These are phyloP conservation scores for Pachypeltis micranthus DNA, from an alignment of 1,140 invertebrate species.

Conservation along the genomic window DNA sequence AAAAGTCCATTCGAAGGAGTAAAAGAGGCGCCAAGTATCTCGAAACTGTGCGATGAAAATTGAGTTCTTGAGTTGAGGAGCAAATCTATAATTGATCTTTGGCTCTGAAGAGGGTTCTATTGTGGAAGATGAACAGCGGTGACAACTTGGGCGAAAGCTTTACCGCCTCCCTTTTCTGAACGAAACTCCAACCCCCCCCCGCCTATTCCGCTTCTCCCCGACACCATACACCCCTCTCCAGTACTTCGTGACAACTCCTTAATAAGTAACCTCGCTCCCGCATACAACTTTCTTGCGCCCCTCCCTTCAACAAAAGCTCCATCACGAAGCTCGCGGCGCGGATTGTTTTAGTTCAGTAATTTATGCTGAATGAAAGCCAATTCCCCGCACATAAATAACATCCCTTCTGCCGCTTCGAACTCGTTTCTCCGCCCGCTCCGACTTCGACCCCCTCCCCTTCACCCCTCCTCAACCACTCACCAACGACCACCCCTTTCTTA, in stretches of 20 bases:
- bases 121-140: slow-evolving; percentile 1
- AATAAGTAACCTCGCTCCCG: slow-evolving; percentile 10
- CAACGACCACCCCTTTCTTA: too few relatives aligned
- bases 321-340: background rate
- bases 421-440: background rate
- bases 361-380: slow-evolving; percentile 22
- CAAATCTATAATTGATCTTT: slow-evolving; percentile 10
- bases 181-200: background rate
- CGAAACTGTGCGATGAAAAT: too few relatives aligned
- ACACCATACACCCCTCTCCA: background rate
- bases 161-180: background rate
- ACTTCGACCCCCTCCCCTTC: background rate
- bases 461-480: too few relatives aligned
- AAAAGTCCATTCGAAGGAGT: too few relatives aligned
- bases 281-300: slow-evolving; percentile 3
- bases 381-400: slow-evolving; percentile 20
- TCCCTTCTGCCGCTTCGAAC: slow-evolving; percentile 2
- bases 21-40: too few relatives aligned
- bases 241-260: slow-evolving; percentile 7
- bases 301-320: slow-evolving; percentile 11
- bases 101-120: slow-evolving; percentile 3
- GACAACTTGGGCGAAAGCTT: background rate
- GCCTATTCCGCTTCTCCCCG: background rate
- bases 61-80: slow-evolving; percentile 7
- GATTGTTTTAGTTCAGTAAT: slow-evolving; percentile 16